Conservation (phyloP, 2,888 invertebrate species). For the Endomychus coccineus region DNA sequence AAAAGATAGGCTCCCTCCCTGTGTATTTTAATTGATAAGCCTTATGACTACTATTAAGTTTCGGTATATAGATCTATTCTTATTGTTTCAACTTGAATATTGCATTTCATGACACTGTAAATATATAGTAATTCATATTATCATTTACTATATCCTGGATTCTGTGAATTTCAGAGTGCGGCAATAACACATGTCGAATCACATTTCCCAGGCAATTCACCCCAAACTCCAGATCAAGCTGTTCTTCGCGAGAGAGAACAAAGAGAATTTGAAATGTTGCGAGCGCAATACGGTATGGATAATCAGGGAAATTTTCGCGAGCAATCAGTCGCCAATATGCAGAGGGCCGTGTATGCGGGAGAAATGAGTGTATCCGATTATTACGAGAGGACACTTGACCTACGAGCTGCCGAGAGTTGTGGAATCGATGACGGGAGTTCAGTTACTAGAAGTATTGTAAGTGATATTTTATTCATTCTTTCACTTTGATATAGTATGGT, state of each 20-base stretch:
- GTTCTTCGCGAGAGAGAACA: conserved; percentile 68
- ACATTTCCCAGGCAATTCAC: conserved; percentile 60
- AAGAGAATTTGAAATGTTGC: conserved; percentile 69
- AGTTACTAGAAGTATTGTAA: conserved; percentile 62
- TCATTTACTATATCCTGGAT: background rate
- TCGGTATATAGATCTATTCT: too few species aligned
- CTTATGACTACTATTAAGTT: too few species aligned
- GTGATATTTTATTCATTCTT: conserved; percentile 15
- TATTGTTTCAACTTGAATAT: too few species aligned
- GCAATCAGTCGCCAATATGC: conserved; percentile 71
- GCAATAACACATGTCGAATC: conserved; percentile 81
- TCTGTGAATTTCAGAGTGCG: conserved; percentile 32
- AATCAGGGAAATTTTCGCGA: conserved; percentile 75
- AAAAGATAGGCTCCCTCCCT: too few species aligned
- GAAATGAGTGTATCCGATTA: conserved; percentile 80
- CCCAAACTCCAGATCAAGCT: conserved; percentile 49
- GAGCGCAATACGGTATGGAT: conserved; percentile 85
- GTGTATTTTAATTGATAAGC: too few species aligned
- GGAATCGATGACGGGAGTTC: conserved; percentile 79
- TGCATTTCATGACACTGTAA: background rate
- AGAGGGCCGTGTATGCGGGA: conserved; percentile 76
- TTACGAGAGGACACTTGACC: conserved; percentile 71
- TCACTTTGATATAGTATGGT: conserved; percentile 1
- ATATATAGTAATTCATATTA: background rate
- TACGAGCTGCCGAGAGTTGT: conserved; percentile 65